Percentiles rank a stretch among this genome's conserved stretches.
Conservation (phyloP, 2,888 invertebrate genomes). For the Cybosia mesomella region DNA sequence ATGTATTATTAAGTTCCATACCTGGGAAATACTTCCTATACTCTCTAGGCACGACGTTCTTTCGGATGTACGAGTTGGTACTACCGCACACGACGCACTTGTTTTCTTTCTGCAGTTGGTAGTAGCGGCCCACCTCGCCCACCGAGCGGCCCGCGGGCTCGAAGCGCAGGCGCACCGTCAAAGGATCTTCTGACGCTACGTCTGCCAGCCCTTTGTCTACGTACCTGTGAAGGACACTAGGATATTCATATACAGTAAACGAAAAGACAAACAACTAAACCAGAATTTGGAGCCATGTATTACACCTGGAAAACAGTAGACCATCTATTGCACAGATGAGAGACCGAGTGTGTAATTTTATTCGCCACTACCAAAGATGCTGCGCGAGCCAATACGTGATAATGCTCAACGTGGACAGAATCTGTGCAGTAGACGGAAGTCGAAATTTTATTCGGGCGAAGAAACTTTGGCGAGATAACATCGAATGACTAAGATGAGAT, state of each 20-base stretch:
- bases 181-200: conserved; percentile 78
- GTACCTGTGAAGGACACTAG: conserved; percentile 72
- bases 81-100: conserved; percentile 93
- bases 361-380: too few relatives aligned
- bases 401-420: too few relatives aligned
- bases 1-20: conserved; percentile 65
- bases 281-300: background rate
- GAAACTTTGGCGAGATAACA: too few relatives aligned
- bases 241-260: background rate
- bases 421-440: too few relatives aligned
- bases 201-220: conserved; percentile 82
- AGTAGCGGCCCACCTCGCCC: conserved; percentile 91
- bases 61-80: conserved; percentile 89
- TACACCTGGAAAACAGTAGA: background rate
- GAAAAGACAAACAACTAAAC: background rate
- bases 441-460: too few relatives aligned
- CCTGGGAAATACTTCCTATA: conserved; percentile 92
- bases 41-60: conserved; percentile 94
- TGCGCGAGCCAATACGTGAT: too few relatives aligned
- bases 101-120: conserved; percentile 90
- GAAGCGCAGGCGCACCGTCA: conserved; percentile 91
- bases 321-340: too few relatives aligned
- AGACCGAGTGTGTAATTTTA: too few relatives aligned
- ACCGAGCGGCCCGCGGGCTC: conserved; percentile 92
- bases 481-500: too few relatives aligned